Evolutionary conservation across 2,888 invertebrate genomes (phyloP).

Genomic region (Pedicia rivosa): DNA sequence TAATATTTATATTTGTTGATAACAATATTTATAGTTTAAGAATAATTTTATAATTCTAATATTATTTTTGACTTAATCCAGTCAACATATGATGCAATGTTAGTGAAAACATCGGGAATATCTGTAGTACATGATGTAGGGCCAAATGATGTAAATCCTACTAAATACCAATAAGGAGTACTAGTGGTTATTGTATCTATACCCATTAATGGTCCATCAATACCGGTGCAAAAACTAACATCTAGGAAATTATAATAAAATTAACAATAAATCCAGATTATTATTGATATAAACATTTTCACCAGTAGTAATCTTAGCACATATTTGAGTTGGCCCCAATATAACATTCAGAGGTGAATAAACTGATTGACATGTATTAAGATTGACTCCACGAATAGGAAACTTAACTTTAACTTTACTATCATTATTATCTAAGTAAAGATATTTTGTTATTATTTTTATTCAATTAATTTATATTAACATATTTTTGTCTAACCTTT

Average conservation of each 20-base stretch:
- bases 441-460: too few relatives aligned
- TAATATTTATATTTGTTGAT: neutral
- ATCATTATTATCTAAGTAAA: too few relatives aligned
- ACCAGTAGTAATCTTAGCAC: conserved; percentile 39
- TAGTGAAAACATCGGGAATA: conserved; percentile 48
- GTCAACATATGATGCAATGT: conserved; percentile 36
- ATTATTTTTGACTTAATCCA: conserved; percentile 34
- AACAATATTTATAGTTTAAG: neutral
- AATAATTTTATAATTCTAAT: conserved; percentile 11
- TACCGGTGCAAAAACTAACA: conserved; percentile 42
- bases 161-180: conserved; percentile 32
- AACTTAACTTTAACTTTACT: conserved; percentile 38
- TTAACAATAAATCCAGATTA: too few relatives aligned
- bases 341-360: conserved; percentile 34
- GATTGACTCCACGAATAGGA: conserved; percentile 32
- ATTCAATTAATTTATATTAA: too few relatives aligned
- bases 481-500: conserved; percentile 12
- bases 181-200: conserved; percentile 19
- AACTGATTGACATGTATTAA: conserved; percentile 33
- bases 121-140: conserved; percentile 41
- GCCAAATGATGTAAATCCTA: conserved; percentile 47
- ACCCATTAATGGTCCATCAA: conserved; percentile 43
- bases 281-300: too few relatives aligned
- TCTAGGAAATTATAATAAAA: too few relatives aligned
- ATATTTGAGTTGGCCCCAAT: conserved; percentile 36